Evolutionary conservation across 2,888 invertebrate species (phyloP).

Genomic region (Acronicta leporina): DNA sequence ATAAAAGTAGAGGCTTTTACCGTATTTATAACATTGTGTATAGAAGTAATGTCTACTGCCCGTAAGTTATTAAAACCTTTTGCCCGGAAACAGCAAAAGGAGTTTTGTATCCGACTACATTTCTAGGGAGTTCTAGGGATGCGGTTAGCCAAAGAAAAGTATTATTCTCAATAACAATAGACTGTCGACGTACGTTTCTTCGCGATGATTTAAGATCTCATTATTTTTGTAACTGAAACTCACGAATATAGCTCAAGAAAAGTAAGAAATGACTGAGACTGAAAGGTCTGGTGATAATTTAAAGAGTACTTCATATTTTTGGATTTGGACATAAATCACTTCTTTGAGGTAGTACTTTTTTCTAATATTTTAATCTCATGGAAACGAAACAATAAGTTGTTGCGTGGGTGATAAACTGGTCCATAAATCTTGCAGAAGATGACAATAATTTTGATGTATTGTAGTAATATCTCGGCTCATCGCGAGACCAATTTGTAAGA

Average conservation of each 20-base stretch:
- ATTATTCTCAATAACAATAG: slow-evolving; percentile 16
- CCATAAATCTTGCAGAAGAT: slow-evolving; percentile 68
- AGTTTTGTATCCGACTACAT: slow-evolving; percentile 5
- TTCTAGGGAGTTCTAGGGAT: neutral
- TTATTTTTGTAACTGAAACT: slow-evolving; percentile 37
- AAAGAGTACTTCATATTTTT: slow-evolving; percentile 9
- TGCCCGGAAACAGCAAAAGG: neutral
- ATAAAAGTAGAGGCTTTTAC: slow-evolving; percentile 27
- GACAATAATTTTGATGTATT: slow-evolving; percentile 76
- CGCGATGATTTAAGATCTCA: slow-evolving; percentile 42
- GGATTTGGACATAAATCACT: slow-evolving; percentile 5
- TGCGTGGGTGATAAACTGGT: slow-evolving; percentile 42
- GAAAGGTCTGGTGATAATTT: neutral
- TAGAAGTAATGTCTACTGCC: slow-evolving; percentile 5
- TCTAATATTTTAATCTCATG: neutral
- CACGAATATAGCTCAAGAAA: slow-evolving; percentile 11
- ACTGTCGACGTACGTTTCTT: slow-evolving; percentile 9
- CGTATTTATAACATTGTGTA: slow-evolving; percentile 14
- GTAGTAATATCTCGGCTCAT: slow-evolving; percentile 66
- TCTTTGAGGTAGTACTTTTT: neutral
- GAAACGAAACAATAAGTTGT: slow-evolving; percentile 28
- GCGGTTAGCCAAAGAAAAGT: slow-evolving; percentile 5
- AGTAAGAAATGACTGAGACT: slow-evolving; percentile 12
- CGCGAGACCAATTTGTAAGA: slow-evolving; percentile 67
- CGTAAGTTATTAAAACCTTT: neutral